These are phyloP conservation scores for Garrulus glandarius DNA, from an alignment of 2,797 vertebrate species.

Conservation along the genomic window DNA sequence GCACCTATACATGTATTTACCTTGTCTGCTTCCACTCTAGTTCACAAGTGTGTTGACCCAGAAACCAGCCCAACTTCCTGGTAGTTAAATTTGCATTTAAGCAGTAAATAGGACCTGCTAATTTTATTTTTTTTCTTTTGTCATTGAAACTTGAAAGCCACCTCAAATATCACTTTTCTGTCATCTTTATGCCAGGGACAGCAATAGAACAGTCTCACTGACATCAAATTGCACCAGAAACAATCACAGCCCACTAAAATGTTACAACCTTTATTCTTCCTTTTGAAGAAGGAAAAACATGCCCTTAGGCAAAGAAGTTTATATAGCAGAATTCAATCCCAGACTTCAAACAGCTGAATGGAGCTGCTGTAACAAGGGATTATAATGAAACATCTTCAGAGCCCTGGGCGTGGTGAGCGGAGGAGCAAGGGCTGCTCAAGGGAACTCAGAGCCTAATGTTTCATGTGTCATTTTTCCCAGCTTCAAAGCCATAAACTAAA, in stretches of 20 bases:
- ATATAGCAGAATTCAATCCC: neutral
- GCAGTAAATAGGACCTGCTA: neutral
- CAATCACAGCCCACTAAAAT: neutral
- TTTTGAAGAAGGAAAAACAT: slow-evolving; percentile 23
- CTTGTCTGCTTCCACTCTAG: neutral
- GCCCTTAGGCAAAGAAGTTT: neutral
- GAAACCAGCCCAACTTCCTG: neutral
- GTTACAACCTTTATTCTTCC: neutral
- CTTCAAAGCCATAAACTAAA: neutral
- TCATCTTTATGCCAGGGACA: neutral
- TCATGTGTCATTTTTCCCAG: neutral
- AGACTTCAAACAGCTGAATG: slow-evolving; percentile 30
- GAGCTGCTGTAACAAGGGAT: neutral
- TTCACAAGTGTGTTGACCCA: neutral
- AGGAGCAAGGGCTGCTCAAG: neutral
- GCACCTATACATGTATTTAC: neutral
- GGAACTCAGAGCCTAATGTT: neutral
- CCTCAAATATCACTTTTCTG: neutral
- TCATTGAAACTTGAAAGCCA: neutral
- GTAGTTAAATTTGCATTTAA: neutral
- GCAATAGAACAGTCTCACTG: neutral
- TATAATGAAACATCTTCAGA: slow-evolving; percentile 5
- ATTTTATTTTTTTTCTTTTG: no score
- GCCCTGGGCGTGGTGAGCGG: neutral
- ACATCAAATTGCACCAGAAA: neutral